Percentiles rank a stretch among this genome's conserved stretches.
Conservation (phyloP, 2,113 vertebrate genomes). For the Tupaia chinensis region DNA sequence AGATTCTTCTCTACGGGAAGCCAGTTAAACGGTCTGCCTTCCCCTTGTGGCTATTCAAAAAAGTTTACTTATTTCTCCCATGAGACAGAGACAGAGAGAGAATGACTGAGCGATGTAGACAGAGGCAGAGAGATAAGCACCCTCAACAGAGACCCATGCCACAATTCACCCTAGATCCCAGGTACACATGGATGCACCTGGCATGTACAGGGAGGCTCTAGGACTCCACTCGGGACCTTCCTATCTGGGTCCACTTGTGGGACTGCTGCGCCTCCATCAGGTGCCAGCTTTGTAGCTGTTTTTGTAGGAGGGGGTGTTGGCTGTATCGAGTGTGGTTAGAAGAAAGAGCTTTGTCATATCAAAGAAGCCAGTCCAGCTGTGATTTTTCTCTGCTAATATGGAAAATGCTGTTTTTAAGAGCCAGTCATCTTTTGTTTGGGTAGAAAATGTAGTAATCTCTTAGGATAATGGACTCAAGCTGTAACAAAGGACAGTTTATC, state of each 20-base stretch:
- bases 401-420: conserved; percentile 5
- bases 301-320: neutral
- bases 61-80: too few species aligned
- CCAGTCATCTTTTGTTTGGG: conserved; percentile 31
- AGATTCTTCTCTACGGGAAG: neutral
- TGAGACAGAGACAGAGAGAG: too few species aligned
- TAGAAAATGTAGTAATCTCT: conserved; percentile 51
- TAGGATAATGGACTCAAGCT: conserved; percentile 16
- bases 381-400: neutral
- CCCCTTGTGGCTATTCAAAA: neutral
- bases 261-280: too few species aligned
- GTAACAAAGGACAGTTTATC: neutral
- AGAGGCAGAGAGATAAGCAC: too few species aligned
- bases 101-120: too few species aligned
- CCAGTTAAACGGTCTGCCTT: accelerated
- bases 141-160: too few species aligned
- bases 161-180: too few species aligned
- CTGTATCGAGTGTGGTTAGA: neutral
- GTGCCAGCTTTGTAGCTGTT: neutral
- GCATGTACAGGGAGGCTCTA: too few species aligned
- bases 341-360: neutral
- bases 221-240: too few species aligned
- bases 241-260: too few species aligned
- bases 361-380: neutral
- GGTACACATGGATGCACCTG: too few species aligned